These are phyloP conservation scores for Pluvianellus socialis DNA, from an alignment of 2,113 vertebrate genomes.

Conservation along the genomic window DNA sequence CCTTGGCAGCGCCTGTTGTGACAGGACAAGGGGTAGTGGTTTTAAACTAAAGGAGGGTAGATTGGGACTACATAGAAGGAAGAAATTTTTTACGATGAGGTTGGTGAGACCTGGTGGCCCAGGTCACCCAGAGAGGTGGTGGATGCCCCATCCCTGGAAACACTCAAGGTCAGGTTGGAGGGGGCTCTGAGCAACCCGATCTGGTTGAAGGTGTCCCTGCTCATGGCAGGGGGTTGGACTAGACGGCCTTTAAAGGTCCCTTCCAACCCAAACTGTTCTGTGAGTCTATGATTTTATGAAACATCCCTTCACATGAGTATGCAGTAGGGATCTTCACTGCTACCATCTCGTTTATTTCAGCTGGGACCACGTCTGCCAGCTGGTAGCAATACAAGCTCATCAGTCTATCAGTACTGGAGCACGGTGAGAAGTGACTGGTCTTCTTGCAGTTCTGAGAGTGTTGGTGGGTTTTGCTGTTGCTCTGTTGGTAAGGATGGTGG, in stretches of 20 bases:
- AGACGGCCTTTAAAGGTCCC: background rate
- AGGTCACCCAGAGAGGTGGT: background rate
- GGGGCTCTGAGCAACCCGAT: background rate
- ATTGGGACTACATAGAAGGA: background rate
- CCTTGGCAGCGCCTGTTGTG: background rate
- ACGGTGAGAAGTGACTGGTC: fast-evolving
- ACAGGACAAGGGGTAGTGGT: background rate
- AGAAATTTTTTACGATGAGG: background rate
- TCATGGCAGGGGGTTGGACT: background rate
- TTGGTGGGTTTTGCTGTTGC: background rate
- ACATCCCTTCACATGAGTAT: background rate
- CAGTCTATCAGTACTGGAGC: fast-evolving
- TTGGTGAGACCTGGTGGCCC: background rate
- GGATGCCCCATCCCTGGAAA: background rate
- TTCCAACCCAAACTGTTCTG: background rate
- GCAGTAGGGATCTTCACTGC: too few species aligned
- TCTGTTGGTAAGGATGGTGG: background rate
- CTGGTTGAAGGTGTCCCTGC: background rate
- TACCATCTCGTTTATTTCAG: background rate
- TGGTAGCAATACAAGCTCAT: background rate
- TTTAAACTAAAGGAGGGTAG: background rate
- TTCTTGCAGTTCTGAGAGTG: fast-evolving
- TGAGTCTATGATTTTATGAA: background rate
- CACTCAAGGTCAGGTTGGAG: background rate
- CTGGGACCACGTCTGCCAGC: background rate